phyloP scores from a whole-genome alignment of 2,797 vertebrate species.

The Sebastes trivittatus region DNA sequence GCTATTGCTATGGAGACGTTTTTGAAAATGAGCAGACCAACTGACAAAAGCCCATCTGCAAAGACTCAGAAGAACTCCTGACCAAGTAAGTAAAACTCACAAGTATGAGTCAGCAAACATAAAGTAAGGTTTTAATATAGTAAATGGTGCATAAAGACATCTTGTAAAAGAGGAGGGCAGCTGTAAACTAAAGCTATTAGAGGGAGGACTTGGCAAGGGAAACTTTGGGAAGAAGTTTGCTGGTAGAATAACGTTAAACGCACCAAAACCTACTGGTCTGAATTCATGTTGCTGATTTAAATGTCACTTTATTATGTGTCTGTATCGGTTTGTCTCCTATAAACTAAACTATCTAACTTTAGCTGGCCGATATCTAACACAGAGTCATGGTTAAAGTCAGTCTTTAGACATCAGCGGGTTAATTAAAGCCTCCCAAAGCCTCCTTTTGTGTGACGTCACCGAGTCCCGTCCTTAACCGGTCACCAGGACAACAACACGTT shows the following conservation, averaged over 20 bases:
- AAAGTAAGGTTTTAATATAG: background rate
- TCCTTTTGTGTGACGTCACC: constrained; percentile 10
- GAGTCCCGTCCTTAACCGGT: background rate
- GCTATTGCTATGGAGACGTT: background rate
- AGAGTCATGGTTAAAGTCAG: background rate
- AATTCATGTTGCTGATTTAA: no score
- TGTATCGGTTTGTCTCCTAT: background rate
- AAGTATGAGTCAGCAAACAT: background rate
- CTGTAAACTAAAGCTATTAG: background rate
- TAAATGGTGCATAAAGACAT: background rate
- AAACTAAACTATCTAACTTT: background rate
- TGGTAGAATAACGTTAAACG: background rate
- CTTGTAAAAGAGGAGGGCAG: background rate
- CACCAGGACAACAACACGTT: constrained; percentile 28
- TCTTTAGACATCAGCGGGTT: background rate
- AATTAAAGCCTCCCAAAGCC: constrained; percentile 10
- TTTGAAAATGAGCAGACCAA: background rate
- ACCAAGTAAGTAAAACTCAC: background rate
- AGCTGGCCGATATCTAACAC: background rate
- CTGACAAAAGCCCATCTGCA: background rate
- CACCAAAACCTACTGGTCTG: background rate
- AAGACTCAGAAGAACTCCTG: background rate
- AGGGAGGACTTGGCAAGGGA: background rate
- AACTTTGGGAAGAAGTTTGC: background rate
- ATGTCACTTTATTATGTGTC: background rate